A percentile compares a stretch with the other conserved stretches of the same genome.
Evolutionary conservation across 2,113 vertebrate species (phyloP).

Genomic region (Ceyx margarethae): DNA sequence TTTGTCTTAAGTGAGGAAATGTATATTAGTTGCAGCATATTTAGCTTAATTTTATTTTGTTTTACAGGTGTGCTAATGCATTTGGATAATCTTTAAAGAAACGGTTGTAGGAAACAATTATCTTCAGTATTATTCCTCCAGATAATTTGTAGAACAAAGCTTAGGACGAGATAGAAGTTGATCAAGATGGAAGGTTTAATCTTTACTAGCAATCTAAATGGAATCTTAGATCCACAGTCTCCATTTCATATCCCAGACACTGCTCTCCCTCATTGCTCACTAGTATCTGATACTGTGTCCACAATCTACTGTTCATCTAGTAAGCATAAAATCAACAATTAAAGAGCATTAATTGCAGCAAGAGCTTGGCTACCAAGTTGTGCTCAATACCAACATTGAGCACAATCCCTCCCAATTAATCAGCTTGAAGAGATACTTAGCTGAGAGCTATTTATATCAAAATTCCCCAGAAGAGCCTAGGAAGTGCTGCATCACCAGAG

Average conservation of each 20-base stretch:
- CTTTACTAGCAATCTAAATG: conserved; percentile 62
- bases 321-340: not conserved
- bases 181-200: conserved; percentile 43
- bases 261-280: not conserved
- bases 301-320: not conserved
- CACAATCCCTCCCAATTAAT: not conserved
- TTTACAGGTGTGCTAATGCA: conserved; percentile 51
- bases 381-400: not conserved
- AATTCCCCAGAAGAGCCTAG: not conserved
- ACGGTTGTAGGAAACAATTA: conserved; percentile 35
- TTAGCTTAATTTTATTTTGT: conserved; percentile 51
- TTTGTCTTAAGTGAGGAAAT: conserved; percentile 60
- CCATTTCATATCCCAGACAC: not conserved
- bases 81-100: conserved; percentile 54
- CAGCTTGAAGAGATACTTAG: not conserved
- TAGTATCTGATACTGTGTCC: not conserved
- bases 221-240: not conserved
- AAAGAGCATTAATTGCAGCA: not conserved
- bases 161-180: conserved; percentile 2
- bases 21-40: conserved; percentile 31
- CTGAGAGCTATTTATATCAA: not conserved
- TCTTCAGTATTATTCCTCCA: conserved; percentile 26
- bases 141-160: conserved; percentile 46
- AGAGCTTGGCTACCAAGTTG: not conserved
- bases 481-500: not conserved